These are phyloP conservation scores for Loriculus beryllinus DNA, from an alignment of 2,797 vertebrate genomes.

Conservation along the genomic window DNA sequence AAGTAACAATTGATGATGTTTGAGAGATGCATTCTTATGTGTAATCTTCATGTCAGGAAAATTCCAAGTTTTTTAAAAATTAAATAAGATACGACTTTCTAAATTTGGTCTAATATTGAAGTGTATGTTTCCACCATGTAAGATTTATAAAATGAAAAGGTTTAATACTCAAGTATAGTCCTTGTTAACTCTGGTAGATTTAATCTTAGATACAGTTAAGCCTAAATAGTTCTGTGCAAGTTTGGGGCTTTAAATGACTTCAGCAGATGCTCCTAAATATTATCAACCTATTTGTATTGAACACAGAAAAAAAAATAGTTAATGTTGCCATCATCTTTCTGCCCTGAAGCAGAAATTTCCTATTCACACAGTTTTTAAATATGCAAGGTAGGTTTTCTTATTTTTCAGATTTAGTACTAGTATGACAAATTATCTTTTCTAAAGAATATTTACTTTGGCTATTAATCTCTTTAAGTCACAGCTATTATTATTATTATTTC, in stretches of 20 bases:
- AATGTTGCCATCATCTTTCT: neutral
- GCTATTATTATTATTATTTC: neutral
- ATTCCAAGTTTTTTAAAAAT: neutral
- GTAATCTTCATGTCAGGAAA: neutral
- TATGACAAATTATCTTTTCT: neutral
- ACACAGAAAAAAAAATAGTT: neutral
- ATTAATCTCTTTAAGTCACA: neutral
- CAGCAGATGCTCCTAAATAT: neutral
- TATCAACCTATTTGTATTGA: neutral
- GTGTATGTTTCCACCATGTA: neutral
- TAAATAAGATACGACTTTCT: neutral
- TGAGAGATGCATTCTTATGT: neutral
- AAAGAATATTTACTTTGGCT: neutral
- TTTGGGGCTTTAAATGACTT: neutral
- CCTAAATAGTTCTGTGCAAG: neutral
- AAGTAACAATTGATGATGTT: neutral
- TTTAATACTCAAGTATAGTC: neutral
- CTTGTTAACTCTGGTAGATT: neutral
- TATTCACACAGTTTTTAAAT: neutral
- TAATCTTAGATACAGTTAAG: neutral
- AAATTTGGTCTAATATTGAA: neutral
- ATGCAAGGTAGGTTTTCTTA: neutral
- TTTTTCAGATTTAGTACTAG: neutral
- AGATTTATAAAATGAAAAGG: neutral
- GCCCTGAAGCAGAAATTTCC: neutral